These are phyloP conservation scores for Pantala flavescens DNA, from an alignment of 1,140 invertebrate species.

Conservation along the genomic window DNA sequence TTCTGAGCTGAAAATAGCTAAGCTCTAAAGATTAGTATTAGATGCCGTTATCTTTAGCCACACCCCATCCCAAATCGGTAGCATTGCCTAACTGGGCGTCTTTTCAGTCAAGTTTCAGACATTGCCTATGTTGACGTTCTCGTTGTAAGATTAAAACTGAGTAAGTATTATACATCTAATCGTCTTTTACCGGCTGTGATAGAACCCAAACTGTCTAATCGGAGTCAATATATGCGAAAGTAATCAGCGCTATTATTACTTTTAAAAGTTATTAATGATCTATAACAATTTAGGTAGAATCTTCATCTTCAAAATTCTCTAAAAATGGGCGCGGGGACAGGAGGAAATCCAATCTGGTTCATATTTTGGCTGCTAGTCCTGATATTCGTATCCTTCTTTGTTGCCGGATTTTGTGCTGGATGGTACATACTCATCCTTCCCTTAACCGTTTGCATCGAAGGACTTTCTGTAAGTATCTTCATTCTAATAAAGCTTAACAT, in stretches of 20 bases:
- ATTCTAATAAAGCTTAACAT: neutral
- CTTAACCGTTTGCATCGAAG: conserved; percentile 57
- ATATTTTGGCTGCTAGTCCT: conserved; percentile 68
- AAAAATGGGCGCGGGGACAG: neutral
- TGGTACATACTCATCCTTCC: conserved; percentile 61
- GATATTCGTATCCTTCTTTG: conserved; percentile 59
- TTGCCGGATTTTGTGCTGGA: conserved; percentile 60
- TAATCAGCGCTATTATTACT: neutral
- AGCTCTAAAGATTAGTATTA: neutral
- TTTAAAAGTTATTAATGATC: neutral
- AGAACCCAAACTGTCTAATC: neutral
- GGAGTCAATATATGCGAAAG: neutral
- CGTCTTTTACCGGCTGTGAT: neutral
- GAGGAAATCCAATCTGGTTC: conserved; percentile 45
- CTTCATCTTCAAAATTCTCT: neutral
- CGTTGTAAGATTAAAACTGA: neutral
- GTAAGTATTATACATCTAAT: neutral
- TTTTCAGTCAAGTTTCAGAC: neutral
- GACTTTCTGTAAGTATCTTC: conserved; percentile 38
- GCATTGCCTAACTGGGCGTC: no score
- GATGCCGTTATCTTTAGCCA: conserved; percentile 5
- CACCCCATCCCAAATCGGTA: neutral
- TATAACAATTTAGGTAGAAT: neutral
- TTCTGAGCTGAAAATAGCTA: neutral
- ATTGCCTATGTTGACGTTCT: neutral